Evolutionary conservation across 1,140 invertebrate genomes (phyloP).

Genomic region (Nixonia krombeini): DNA sequence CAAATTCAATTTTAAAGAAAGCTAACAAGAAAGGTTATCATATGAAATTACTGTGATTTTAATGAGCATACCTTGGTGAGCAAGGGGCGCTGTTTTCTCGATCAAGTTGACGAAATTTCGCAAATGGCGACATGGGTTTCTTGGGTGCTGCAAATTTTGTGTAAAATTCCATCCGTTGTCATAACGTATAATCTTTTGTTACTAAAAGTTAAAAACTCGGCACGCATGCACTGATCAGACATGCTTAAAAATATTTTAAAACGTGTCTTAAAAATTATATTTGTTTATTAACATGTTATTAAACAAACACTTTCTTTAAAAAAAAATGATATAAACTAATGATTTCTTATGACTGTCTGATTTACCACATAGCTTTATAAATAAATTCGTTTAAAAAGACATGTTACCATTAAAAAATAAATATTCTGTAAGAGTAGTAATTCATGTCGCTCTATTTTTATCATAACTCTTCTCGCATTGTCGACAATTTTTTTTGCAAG

Average conservation of each 20-base stretch:
- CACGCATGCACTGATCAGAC: slow-evolving; percentile 46
- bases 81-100: slow-evolving; percentile 82
- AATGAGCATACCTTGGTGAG: slow-evolving; percentile 78
- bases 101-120: slow-evolving; percentile 92
- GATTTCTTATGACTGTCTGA: slow-evolving; percentile 11
- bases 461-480: too few relatives aligned
- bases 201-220: slow-evolving; percentile 24
- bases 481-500: background rate
- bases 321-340: background rate
- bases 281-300: too few relatives aligned
- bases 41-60: too few relatives aligned
- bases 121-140: slow-evolving; percentile 86
- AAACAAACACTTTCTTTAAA: too few relatives aligned
- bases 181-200: slow-evolving; percentile 15
- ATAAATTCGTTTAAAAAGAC: too few relatives aligned
- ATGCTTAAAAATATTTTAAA: slow-evolving; percentile 32
- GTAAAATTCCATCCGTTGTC: slow-evolving; percentile 52
- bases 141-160: slow-evolving; percentile 73
- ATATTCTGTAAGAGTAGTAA: too few relatives aligned
- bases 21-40: too few relatives aligned
- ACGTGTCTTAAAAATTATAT: too few relatives aligned
- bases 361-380: too few relatives aligned
- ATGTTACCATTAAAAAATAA: too few relatives aligned
- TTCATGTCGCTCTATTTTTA: too few relatives aligned
- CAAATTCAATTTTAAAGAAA: background rate